Base-by-base conservation (phyloP, 2,888 invertebrate genomes). In the Omphaloscelis lunosa region DNA sequence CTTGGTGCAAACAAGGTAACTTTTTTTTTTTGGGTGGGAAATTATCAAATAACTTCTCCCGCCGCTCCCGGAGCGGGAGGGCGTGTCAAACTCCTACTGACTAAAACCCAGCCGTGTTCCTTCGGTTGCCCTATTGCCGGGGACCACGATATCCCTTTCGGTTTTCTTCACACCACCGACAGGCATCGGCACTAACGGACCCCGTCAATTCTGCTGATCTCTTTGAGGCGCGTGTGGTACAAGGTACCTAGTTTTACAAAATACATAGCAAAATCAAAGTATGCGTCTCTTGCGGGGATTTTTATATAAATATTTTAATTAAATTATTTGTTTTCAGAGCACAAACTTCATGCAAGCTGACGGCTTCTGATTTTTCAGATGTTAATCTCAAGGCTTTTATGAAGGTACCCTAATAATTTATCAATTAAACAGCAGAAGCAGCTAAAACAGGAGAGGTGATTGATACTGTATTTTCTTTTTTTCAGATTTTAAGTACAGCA, bases 281-380 rank as follows among this genome's bases (percentile, higher is more conserved):
- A 39, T 15, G 9, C 20, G 20, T 11, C 27, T 20, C 1, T 65
- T 27, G 27, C 6, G 45, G 20, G 17, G 6, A 20, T 20, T 67
- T n/a, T 39, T 27, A 15, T 17, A 8, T 20, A 7, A 51, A 51
- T 23, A 53, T 23, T 45, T 45, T 45, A 45, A 27, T 45, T 17
- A 8, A 27, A 58, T 59, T 29, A 11, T 8, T 67, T 65, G n/a
- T 81, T 89, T 91, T 63, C 88, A 95, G 94, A 82, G 85, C 92
- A 5, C 93, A 92, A 85, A 92, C 89, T 39, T 92, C 94, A 0
- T 93, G 94, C 80, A 93, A 92, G 72, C 77, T 95, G 71, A 94
- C 95, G 3, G 94, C 95, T 39, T 90, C 86, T 34, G 91, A 91
- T 11, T 95, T 92, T 85, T 89, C 93, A 75, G 94, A 93, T 65